Percentiles rank a stretch among this genome's conserved stretches.
phyloP scores from a whole-genome alignment of 2,888 invertebrate genomes.

The Saturnia pavonia region DNA sequence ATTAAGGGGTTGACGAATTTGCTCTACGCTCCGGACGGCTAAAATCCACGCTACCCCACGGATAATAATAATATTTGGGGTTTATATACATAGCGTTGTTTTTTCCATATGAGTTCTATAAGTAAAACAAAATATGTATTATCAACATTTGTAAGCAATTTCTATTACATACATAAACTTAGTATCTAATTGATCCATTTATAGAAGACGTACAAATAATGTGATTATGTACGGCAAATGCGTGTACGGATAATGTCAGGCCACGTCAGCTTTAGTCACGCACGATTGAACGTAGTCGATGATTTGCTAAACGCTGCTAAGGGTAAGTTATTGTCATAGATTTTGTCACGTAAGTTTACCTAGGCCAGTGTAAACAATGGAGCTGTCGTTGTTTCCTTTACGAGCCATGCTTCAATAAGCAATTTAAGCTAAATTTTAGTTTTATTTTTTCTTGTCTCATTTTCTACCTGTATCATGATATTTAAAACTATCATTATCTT shows the following conservation, averaged over 20 bases:
- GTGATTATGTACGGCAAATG: background rate
- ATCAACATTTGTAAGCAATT: too few relatives aligned
- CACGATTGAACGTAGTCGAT: background rate
- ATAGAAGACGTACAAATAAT: background rate
- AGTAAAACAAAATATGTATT: too few relatives aligned
- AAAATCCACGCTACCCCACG: too few relatives aligned
- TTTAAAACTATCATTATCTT: too few relatives aligned
- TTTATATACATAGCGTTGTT: too few relatives aligned
- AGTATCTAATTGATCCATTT: background rate
- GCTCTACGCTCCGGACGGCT: too few relatives aligned
- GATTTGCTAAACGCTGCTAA: background rate
- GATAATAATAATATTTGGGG: too few relatives aligned
- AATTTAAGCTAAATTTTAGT: background rate
- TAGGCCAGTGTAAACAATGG: background rate
- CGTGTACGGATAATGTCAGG: background rate
- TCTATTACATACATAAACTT: background rate
- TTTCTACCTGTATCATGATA: background rate
- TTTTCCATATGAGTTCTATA: too few relatives aligned
- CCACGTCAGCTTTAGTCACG: constrained; percentile 9
- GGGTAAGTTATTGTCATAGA: background rate
- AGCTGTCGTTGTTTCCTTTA: background rate
- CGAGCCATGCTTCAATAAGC: background rate
- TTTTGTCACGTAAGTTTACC: background rate
- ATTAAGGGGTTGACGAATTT: too few relatives aligned
- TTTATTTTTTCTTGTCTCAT: background rate